Conservation (phyloP, 2,113 vertebrate species). For the Corythornis vintsioides region DNA sequence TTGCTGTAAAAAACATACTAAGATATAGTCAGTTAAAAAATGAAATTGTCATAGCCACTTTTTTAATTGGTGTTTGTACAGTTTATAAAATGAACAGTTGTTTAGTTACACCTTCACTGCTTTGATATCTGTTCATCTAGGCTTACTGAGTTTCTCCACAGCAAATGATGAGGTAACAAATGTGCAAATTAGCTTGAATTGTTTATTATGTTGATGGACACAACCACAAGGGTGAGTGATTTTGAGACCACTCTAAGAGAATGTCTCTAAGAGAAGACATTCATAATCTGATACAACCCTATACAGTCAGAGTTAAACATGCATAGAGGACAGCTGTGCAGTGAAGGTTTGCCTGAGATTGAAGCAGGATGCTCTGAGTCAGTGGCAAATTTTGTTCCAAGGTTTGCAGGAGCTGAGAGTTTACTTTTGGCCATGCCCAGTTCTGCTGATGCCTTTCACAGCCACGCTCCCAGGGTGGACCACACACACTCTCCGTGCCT, state of each 20-base stretch:
- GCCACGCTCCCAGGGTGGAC: background rate
- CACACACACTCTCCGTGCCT: background rate
- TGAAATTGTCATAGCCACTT: background rate
- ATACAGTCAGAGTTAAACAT: background rate
- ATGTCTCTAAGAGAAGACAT: background rate
- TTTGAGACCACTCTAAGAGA: background rate
- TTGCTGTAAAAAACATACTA: background rate
- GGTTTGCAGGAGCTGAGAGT: background rate
- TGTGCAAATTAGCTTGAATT: background rate
- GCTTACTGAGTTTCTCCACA: background rate
- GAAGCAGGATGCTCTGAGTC: background rate
- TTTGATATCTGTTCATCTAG: background rate
- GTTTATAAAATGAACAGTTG: background rate
- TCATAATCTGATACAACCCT: background rate
- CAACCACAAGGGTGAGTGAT: fast-evolving
- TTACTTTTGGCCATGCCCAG: background rate
- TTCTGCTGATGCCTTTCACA: background rate
- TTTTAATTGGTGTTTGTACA: background rate
- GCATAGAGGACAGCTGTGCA: background rate
- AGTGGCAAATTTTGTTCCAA: background rate
- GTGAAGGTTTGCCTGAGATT: background rate
- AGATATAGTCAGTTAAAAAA: background rate
- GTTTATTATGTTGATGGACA: background rate
- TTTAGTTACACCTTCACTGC: background rate
- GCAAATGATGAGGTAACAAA: background rate